Evolutionary conservation across 2,113 vertebrate genomes (phyloP), one percentile per base, ranked within the genome.

Genomic region (human (Homo sapiens)): DNA sequence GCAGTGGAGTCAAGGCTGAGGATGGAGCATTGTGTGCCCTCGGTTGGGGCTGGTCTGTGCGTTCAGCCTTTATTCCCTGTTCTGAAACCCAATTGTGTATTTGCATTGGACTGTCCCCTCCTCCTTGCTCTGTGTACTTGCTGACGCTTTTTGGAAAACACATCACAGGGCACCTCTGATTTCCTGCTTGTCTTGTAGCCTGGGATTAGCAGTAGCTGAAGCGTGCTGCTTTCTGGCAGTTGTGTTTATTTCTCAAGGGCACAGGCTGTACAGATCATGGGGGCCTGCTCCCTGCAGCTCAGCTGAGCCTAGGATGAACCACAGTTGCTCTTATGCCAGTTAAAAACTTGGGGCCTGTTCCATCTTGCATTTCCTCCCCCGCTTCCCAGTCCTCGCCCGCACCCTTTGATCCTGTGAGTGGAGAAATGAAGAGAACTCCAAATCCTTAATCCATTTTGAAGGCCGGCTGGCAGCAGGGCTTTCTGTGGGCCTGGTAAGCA

Each of bases 211-310:
- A 5, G 32, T 14, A 57, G 89, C 66, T 79, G 88, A 84, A 78
- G 70, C 14, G 4, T 84, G 79, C 38, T 5, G n/a, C 48, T 72
- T 64, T 76, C 55, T 73, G 75, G 96, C 94, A 92, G 92, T 52
- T 91, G 80, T 96, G 78, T 95, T 94, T 94, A 70, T 82, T 95
- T 97, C 61, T 86, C 94, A 95, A 96, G 94, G 96, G 94, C 92
- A 50, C 59, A 43, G 40, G 64, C 18, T 3, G 61, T 40, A 43
- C 59, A 12, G 89, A 95, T n/a, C 66, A 7, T 2, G 72, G 83
- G 57, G 90, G 38, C 52, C 64, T 72, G 83, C 17, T 6, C 90
- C 59, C 52, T n/a, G 66, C 18, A 80, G 80, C 72, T 82, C 40
- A 7, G 83, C 50, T 88, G 89, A 85, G 66, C 86, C 38, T 3